These are phyloP conservation scores for Tiaroga cobitis DNA, from an alignment of 2,797 vertebrate genomes.

Conservation along the genomic window DNA sequence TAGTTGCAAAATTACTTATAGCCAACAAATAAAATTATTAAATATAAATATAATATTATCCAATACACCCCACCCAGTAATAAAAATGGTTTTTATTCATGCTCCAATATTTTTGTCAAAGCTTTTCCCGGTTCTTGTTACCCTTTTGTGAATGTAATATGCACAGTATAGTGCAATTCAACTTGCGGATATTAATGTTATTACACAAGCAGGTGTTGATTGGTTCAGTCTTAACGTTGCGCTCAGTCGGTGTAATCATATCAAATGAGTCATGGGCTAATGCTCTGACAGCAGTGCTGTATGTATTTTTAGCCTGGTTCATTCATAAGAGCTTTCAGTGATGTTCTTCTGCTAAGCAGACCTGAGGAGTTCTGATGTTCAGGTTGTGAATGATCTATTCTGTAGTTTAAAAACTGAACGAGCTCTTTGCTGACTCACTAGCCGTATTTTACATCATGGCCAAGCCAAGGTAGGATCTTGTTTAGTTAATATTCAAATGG, in stretches of 20 bases:
- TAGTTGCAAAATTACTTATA: neutral
- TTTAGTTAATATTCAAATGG: neutral
- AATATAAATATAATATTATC: neutral
- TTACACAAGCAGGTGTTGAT: conserved; percentile 7
- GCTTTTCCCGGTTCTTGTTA: neutral
- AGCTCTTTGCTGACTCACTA: neutral
- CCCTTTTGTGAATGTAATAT: neutral
- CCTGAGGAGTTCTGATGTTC: conserved; percentile 2
- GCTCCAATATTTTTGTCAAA: neutral
- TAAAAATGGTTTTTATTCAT: neutral
- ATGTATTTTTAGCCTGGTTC: conserved; percentile 26
- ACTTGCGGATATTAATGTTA: neutral
- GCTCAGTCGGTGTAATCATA: conserved; percentile 47
- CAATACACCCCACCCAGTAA: neutral
- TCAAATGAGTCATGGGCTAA: conserved; percentile 44
- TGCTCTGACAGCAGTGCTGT: conserved; percentile 16
- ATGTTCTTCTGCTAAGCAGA: conserved; percentile 4
- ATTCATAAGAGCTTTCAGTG: conserved; percentile 26
- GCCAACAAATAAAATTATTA: neutral
- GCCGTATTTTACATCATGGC: neutral
- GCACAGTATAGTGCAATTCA: neutral
- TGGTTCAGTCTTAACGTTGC: conserved; percentile 35
- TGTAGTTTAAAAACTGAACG: neutral
- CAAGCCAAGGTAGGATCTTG: neutral
- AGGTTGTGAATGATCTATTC: neutral